Evolutionary conservation across 2,797 vertebrate genomes (phyloP).

Genomic region (Lemur catta): DNA sequence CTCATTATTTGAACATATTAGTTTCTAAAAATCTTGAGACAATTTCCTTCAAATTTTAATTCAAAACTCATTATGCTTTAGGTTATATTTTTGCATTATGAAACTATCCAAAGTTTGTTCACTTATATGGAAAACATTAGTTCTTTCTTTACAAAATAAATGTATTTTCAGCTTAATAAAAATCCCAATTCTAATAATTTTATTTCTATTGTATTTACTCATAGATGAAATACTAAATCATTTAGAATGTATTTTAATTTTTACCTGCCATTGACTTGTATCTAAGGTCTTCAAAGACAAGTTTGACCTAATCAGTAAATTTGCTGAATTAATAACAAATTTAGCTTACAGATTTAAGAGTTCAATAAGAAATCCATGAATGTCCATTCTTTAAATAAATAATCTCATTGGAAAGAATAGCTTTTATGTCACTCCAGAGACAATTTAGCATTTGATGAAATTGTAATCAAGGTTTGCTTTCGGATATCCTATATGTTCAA

Average conservation of each 20-base stretch:
- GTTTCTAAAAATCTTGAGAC: slow-evolving; percentile 58
- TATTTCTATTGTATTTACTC: background rate
- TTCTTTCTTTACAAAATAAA: slow-evolving; percentile 48
- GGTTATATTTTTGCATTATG: slow-evolving; percentile 51
- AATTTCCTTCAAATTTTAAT: slow-evolving; percentile 41
- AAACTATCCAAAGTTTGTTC: slow-evolving; percentile 6
- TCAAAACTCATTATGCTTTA: slow-evolving; percentile 32
- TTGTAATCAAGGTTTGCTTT: background rate
- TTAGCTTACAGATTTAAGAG: background rate
- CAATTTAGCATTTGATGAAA: background rate
- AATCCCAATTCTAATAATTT: background rate
- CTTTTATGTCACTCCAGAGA: background rate
- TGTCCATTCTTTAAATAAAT: background rate
- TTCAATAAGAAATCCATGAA: background rate
- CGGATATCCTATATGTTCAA: background rate
- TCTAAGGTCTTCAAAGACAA: background rate
- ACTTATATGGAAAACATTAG: background rate
- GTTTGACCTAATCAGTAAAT: background rate
- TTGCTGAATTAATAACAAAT: background rate
- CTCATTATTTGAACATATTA: slow-evolving; percentile 34
- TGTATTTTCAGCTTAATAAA: slow-evolving; percentile 3
- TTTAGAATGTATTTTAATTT: background rate
- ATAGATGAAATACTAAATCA: background rate
- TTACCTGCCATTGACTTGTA: background rate
- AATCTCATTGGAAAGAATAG: background rate